Evolutionary conservation across 1,140 invertebrate genomes (phyloP).

Genomic region (Pseudobourletiella spinata): DNA sequence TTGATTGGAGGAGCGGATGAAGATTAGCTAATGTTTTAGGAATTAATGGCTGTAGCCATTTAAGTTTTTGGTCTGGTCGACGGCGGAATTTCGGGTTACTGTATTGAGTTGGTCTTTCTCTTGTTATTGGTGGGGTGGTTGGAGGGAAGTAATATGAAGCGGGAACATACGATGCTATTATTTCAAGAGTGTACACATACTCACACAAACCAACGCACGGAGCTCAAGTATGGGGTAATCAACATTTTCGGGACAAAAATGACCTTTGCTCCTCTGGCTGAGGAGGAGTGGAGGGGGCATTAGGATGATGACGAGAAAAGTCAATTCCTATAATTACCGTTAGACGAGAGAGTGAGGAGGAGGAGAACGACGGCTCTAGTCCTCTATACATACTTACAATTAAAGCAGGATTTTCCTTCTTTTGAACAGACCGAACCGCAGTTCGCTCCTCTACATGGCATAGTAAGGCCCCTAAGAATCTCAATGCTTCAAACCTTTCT

Average conservation of each 20-base stretch:
- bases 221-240: conserved; percentile 4
- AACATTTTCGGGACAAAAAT: conserved; percentile 28
- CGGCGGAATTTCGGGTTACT: too few relatives aligned
- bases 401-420: not conserved
- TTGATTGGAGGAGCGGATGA: not conserved
- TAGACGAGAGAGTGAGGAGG: conserved; percentile 3
- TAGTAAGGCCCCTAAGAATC: too few relatives aligned
- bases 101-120: too few relatives aligned
- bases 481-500: too few relatives aligned
- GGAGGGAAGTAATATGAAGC: too few relatives aligned
- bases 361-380: not conserved
- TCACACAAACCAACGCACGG: too few relatives aligned
- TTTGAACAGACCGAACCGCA: not conserved
- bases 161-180: too few relatives aligned
- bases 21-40: not conserved
- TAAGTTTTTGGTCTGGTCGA: too few relatives aligned
- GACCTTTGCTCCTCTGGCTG: conserved; percentile 15
- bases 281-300: conserved; percentile 4
- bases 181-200: too few relatives aligned
- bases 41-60: not conserved
- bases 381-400: conserved; percentile 3
- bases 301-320: conserved; percentile 29
- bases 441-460: too few relatives aligned
- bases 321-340: conserved; percentile 33
- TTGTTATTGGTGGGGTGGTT: too few relatives aligned